phyloP scores from a whole-genome alignment of 2,797 vertebrate species.

The Darevskia nairensis region DNA sequence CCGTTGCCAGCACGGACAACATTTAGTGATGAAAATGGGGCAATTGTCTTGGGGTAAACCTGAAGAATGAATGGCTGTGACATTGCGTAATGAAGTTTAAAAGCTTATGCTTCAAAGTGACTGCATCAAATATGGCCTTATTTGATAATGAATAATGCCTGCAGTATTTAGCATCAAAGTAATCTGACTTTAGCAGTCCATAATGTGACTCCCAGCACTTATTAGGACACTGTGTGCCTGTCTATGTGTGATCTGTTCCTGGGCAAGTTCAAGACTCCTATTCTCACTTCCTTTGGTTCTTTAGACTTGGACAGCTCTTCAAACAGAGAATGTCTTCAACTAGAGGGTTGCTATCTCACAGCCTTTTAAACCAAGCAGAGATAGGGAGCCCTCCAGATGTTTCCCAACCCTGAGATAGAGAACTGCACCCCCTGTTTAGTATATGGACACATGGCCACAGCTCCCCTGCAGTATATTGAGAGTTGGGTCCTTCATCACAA shows the following conservation, averaged over 20 bases:
- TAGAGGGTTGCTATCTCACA: too few relatives aligned
- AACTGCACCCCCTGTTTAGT: too few relatives aligned
- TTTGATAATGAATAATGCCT: background rate
- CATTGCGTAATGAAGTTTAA: background rate
- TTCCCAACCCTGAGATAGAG: too few relatives aligned
- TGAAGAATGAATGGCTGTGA: background rate
- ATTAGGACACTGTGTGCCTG: background rate
- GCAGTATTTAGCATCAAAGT: background rate
- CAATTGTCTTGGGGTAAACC: background rate
- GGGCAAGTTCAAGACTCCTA: too few relatives aligned
- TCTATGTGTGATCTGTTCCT: too few relatives aligned
- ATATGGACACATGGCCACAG: background rate
- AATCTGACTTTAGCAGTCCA: background rate
- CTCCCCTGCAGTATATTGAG: background rate
- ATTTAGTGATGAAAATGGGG: slow-evolving; percentile 2
- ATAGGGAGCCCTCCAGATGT: too few relatives aligned
- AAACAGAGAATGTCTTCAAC: too few relatives aligned
- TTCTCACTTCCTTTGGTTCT: too few relatives aligned
- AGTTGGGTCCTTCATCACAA: too few relatives aligned
- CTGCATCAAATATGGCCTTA: too few relatives aligned
- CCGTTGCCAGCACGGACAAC: background rate
- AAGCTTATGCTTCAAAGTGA: background rate
- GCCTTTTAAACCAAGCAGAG: too few relatives aligned
- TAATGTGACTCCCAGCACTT: background rate
- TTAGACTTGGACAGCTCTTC: too few relatives aligned